Base-by-base conservation (phyloP, 2,113 vertebrate genomes). In the Equus quagga region DNA sequence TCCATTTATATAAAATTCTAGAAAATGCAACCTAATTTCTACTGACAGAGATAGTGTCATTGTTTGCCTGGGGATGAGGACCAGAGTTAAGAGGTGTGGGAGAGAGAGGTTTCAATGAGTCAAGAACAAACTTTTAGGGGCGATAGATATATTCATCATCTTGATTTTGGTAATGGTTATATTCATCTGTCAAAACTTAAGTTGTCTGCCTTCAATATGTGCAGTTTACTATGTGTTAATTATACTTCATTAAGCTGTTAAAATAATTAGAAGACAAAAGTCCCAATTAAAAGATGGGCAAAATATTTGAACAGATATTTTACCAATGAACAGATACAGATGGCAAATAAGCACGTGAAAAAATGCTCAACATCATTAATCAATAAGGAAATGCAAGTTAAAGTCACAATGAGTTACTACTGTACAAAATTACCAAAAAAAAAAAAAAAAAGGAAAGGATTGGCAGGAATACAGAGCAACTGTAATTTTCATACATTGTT, bases 251-350 rank as follows among this genome's bases (percentile, higher is more conserved):
- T 54, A 89, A 80, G 33, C 13, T 92, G 56, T 65, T 95, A 51
- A 90, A 89, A 95, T 87, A 80, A 65, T 89, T 76, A 70, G 75
- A 76, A 75, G 51, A 87, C n/a, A 73, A 95, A 93, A 87, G n/a
- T 64, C 54, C 49, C 41, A 88, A 78, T 65, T 88, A 88, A 94
- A 87, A 64, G 41, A 65, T n/a, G 28, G 75, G 64, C 12, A 75
- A 93, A 86, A 94, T n/a, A 93, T 81, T 82, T 75, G 26, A 90
- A 92, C 31, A 89, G 72, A 60, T 89, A 89, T 36, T 96, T 94
- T 33, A 86, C 17, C 14, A 58, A 75, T 93, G 44, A 93, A 72
- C 54, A 78, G 56, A 79, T 85, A 75, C 28, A 82, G 67, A 41
- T 76, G 67, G 31, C 67, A 91, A 85, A 89, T 24, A 90, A 89